These are phyloP conservation scores for Ennomos quercinarius DNA, from an alignment of 2,888 invertebrate genomes.

Conservation along the genomic window DNA sequence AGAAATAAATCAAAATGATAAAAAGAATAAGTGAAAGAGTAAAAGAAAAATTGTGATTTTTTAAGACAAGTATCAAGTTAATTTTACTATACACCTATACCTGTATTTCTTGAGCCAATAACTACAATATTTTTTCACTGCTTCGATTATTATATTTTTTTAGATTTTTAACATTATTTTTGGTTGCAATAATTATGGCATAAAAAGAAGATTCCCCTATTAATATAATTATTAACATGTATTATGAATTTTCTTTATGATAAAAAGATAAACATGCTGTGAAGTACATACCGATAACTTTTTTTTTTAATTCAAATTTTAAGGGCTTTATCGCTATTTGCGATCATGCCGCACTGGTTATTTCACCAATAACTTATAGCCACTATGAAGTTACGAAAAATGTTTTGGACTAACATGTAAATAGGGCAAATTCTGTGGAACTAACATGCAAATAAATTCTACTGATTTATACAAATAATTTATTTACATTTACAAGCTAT, in stretches of 20 bases:
- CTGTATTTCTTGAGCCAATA: conserved; percentile 4
- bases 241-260: not conserved
- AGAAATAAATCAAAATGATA: conserved; percentile 25
- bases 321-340: no score
- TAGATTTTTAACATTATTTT: conserved; percentile 12
- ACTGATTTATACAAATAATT: conserved; percentile 20
- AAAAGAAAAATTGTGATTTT: conserved; percentile 17
- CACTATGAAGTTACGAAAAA: conserved; percentile 10
- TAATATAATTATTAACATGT: conserved; percentile 1
- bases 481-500: conserved; percentile 36
- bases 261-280: not conserved
- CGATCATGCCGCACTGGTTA: no score
- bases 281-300: conserved; percentile 4
- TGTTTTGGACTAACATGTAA: conserved; percentile 33
- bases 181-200: not conserved
- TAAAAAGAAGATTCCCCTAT: conserved; percentile 18
- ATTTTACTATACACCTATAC: conserved; percentile 2
- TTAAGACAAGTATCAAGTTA: conserved; percentile 6
- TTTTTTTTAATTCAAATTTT: no score
- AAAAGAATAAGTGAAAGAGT: conserved; percentile 7
- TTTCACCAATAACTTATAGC: no score
- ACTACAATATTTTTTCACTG: not conserved
- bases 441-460: conserved; percentile 37
- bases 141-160: conserved; percentile 1
- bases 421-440: no score